Base-by-base conservation (phyloP, 2,113 vertebrate genomes). In the Xiphias gladius region DNA sequence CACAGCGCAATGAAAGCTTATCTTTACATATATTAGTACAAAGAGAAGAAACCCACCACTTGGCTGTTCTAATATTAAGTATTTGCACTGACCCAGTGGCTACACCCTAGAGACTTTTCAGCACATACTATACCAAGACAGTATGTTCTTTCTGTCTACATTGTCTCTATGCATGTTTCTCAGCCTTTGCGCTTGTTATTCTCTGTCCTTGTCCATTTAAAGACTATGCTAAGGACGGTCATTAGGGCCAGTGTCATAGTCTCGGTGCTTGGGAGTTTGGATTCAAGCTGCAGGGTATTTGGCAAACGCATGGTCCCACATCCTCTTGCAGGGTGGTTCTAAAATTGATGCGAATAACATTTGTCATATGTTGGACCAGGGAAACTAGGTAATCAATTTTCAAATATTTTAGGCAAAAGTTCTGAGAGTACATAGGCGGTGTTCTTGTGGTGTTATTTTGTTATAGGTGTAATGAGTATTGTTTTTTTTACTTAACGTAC, bases 161-260 rank as follows among this genome's bases (percentile, higher is more conserved):
- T 20, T 63, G 48, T 68, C 12, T 78, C 50, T 30, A 17, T 74
- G 37, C n/a, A 64, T 59, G 9, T 58, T 48, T 54, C n/a, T 67
- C 61, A 65, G 69, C 80, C 75, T 66, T 68, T 66, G 50, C 70
- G 32, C 46, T 30, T 76, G 30, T 32, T 46, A 35, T n/a, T 65
- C 10, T 61, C 1, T 65, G 71, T 39, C 11, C 50, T 55, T 50
- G 16, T 58, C 22, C 11, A 30, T 67, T 43, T 14, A 65, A 57
- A 66, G 10, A 65, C 5, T n/a, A 9, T 28, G 12, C 20, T 22
- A 48, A 57, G 14, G n/a, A 52, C 39, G 9, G n/a, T 52, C 63
- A 24, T 55, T 69, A 8, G 41, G 57, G 8, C 54, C 46, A 43
- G 26, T 52, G 35, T 79, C 54, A 39, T 32, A 26, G 13, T 58